These are phyloP conservation scores for Xyliphius kryptos DNA, from an alignment of 2,113 vertebrate species.

Conservation along the genomic window DNA sequence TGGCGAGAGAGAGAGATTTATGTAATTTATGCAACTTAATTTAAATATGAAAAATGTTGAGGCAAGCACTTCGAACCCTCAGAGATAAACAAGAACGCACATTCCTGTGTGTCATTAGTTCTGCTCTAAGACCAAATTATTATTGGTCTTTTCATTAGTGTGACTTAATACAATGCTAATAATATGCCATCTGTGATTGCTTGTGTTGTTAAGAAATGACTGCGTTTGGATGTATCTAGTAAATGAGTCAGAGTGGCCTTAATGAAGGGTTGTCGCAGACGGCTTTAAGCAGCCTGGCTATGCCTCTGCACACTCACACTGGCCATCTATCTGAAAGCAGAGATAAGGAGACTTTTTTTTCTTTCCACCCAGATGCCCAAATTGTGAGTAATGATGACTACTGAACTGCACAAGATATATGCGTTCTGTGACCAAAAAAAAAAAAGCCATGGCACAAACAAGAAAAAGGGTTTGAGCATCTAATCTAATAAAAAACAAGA, in stretches of 20 bases:
- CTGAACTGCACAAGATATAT: slow-evolving; percentile 33
- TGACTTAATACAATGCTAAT: slow-evolving; percentile 23
- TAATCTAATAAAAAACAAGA: too few relatives aligned
- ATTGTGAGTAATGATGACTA: slow-evolving; percentile 46
- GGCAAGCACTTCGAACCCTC: slow-evolving; percentile 53
- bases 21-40: too few relatives aligned
- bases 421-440: slow-evolving; percentile 30
- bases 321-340: slow-evolving; percentile 35
- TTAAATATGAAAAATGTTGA: too few relatives aligned
- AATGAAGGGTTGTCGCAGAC: slow-evolving; percentile 23
- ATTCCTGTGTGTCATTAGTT: too few relatives aligned
- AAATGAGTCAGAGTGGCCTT: slow-evolving; percentile 26
- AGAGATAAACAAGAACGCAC: too few relatives aligned
- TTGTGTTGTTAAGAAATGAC: slow-evolving; percentile 9
- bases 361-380: slow-evolving; percentile 25
- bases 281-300: slow-evolving; percentile 15
- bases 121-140: slow-evolving; percentile 5
- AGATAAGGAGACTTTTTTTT: slow-evolving; percentile 22
- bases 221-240: slow-evolving; percentile 3
- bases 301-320: slow-evolving; percentile 23
- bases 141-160: slow-evolving; percentile 21
- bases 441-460: too few relatives aligned
- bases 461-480: not conserved
- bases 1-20: too few relatives aligned
- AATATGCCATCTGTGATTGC: slow-evolving; percentile 4